Evolutionary conservation across 2,113 vertebrate genomes (phyloP), one percentile per base, ranked within the genome.

Genomic region (Pseudorasbora parva): DNA sequence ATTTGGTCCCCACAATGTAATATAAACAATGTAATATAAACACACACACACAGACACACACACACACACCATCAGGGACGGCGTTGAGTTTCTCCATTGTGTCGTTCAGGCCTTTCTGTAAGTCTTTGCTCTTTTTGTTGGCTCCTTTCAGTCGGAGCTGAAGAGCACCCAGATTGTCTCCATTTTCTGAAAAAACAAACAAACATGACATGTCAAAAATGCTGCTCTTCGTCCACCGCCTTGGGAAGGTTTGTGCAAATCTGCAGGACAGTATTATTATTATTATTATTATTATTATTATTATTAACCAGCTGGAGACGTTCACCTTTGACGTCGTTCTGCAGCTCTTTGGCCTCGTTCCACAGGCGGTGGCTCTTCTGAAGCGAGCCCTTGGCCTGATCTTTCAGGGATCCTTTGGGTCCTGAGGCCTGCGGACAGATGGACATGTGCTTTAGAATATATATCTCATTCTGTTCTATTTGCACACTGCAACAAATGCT

Each of bases 61-160:
- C 72, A 27, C 45, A 80, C 87, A 2, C 95, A 99, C 98, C 97
- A 0, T 94, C 96, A 80, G 98, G 96, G 89, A 99, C 95, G 57
- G 94, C 91, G 78, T 93, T 91, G 83, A 99, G 93, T 72, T 95
- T 97, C 86, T 91, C 96, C 88, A 97, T 87, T 82, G 95, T 97
- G 90, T 96, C 95, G 78, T 98, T 98, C 91, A 99, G 88, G 82
- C 92, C 90, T 92, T 86, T 95, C 86, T 96, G 89, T 85, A 99
- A 91, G 84, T 95, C 90, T 82, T 92, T 93, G 82, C 96, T 97
- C 91, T 95, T 96, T 82, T 91, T 92, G 90, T 93, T 92, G 0
- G 95, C 95, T 74, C 94, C 91, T 93, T 96, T 95, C 78, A 97
- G 89, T 85, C 95, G 95, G 87, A 90, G 88, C 93, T 93, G 94